phyloP scores from a whole-genome alignment of 2,797 vertebrate species.

The Heliangelus exortis region DNA sequence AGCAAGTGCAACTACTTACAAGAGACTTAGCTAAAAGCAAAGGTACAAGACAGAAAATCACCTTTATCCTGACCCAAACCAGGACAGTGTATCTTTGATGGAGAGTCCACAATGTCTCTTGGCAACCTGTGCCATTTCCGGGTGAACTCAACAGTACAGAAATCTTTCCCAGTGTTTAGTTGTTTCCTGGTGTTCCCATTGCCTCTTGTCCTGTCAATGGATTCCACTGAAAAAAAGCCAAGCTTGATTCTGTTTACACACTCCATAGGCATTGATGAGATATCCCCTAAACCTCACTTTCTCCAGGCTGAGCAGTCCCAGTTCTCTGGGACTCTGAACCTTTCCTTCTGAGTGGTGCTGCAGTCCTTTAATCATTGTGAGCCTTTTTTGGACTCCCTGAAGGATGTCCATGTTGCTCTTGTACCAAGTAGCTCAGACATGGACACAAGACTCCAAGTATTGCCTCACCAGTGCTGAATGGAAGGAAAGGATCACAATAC shows the following conservation, averaged over 20 bases:
- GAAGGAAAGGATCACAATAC: background rate
- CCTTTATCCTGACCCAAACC: too few relatives aligned
- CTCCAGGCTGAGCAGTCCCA: background rate
- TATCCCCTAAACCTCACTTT: background rate
- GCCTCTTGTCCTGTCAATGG: background rate
- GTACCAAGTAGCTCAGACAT: background rate
- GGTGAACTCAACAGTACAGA: background rate
- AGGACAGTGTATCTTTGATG: fast-evolving
- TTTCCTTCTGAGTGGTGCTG: background rate
- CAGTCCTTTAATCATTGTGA: background rate
- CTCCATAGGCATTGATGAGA: background rate
- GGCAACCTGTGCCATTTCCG: background rate
- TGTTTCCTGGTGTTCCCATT: background rate
- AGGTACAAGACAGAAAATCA: too few relatives aligned
- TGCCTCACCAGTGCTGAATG: background rate
- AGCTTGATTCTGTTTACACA: background rate
- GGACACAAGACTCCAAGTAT: too few relatives aligned
- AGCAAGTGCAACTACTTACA: too few relatives aligned
- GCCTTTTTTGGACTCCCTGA: background rate
- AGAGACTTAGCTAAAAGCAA: too few relatives aligned
- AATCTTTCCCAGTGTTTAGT: background rate
- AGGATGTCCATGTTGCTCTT: too few relatives aligned
- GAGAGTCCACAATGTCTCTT: background rate
- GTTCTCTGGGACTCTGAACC: background rate
- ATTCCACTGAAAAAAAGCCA: background rate